Evolutionary conservation across 2,888 invertebrate genomes (phyloP), one percentile per base, ranked within the genome.

Genomic region (Eupithecia subfuscata): DNA sequence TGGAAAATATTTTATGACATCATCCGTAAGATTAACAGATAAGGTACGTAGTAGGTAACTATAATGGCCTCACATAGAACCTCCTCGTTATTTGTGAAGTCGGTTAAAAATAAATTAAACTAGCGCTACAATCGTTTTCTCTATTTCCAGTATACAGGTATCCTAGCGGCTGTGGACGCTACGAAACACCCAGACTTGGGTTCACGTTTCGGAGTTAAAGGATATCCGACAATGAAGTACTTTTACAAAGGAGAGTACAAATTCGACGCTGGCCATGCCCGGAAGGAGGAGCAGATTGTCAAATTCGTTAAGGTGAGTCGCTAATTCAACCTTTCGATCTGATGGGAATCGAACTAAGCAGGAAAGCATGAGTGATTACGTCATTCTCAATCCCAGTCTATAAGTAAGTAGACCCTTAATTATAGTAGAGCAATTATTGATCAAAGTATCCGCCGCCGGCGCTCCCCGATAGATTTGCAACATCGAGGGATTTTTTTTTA

Each of bases 161-260:
- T 97, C 79, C 88, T 98, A 75, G 98, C 97, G 0, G 98, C 98
- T 0, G 96, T 98, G 2, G 98, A 98, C 92, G 98, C 97, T 0
- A 98, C 98, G 0, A 96, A 97, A 85, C 96, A 98, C 80, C 95
- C 95, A 0, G 91, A 95, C 0, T 87, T 98, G 45, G 97, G 96
- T 0, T 95, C 96, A 0, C 95, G 96, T 70, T 98, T 96, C 87
- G 96, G 95, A 4, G 97, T 98, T 0, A 96, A 96, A 82, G 97
- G 98, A 0, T 98, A 97, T 86, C 98, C 98, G 0, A 97, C 97
- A 0, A 90, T 98, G 0, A 97, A 97, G 85, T 98, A 96, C 91
- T 98, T 97, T 90, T 95, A 96, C 34, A 96, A 96, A 85, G 98
- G 98, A 0, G 96, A 97, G 85, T 96, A 95, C 84, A 96, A 96